Evolutionary conservation across 2,888 invertebrate species (phyloP).

Genomic region (Argyresthia albistria): DNA sequence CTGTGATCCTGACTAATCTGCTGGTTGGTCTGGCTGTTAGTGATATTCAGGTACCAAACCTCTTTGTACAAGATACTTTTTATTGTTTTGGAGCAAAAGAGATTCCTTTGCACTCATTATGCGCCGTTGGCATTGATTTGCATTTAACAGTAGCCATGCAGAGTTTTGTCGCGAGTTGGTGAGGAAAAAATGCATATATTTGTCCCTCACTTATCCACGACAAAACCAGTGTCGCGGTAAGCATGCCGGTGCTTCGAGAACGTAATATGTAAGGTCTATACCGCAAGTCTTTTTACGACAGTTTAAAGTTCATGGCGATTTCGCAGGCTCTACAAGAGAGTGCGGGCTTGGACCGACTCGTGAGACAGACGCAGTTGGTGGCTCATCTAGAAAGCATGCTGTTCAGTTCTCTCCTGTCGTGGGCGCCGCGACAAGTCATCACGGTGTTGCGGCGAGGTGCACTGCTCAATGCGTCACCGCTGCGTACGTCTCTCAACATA

Average conservation of each 20-base stretch:
- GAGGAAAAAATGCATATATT: no score
- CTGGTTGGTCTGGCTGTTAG: conserved; percentile 90
- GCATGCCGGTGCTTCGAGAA: no score
- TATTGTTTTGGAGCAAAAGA: conserved; percentile 8
- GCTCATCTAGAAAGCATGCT: conserved; percentile 87
- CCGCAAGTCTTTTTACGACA: neutral
- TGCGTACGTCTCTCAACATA: conserved; percentile 79
- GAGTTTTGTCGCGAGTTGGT: no score
- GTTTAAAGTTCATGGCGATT: neutral
- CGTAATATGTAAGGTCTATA: no score
- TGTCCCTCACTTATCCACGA: no score
- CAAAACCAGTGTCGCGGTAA: no score
- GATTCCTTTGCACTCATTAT: no score
- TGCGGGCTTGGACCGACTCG: conserved; percentile 84
- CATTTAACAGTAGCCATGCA: no score
- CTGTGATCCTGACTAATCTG: conserved; percentile 86
- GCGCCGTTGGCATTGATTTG: no score
- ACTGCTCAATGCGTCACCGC: conserved; percentile 80
- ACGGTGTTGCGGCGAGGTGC: conserved; percentile 80
- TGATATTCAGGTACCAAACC: conserved; percentile 75
- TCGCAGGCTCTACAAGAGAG: conserved; percentile 82
- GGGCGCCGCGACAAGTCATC: conserved; percentile 76
- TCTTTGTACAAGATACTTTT: neutral
- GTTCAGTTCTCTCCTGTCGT: conserved; percentile 81
- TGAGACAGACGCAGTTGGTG: conserved; percentile 86